A percentile compares a stretch with the other conserved stretches of the same genome.
These are phyloP conservation scores for Cotesia congregata DNA, from an alignment of 2,888 invertebrate species.

Conservation along the genomic window DNA sequence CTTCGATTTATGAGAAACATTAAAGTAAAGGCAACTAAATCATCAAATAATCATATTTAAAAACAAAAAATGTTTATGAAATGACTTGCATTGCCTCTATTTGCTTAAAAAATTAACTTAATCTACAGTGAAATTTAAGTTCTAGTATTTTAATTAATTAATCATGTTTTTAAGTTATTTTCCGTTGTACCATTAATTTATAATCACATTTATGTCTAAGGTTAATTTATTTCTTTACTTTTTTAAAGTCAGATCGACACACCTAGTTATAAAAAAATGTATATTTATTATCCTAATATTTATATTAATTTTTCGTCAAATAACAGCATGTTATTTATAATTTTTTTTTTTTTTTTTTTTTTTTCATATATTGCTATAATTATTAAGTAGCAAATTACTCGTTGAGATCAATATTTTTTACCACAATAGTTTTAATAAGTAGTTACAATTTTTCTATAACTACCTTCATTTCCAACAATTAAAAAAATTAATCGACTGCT, in stretches of 20 bases:
- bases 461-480: neutral
- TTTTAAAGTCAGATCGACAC: neutral
- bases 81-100: neutral
- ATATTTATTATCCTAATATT: slow-evolving; percentile 18
- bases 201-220: neutral
- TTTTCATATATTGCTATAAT: neutral
- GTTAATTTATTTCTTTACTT: neutral
- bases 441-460: too few species aligned
- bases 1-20: neutral
- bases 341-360: slow-evolving; percentile 11
- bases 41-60: neutral
- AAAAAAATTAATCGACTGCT: neutral
- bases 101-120: neutral
- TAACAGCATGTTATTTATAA: slow-evolving; percentile 33
- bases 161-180: neutral
- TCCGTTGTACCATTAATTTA: neutral
- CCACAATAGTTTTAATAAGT: too few species aligned
- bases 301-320: slow-evolving; percentile 31
- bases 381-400: neutral
- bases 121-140: neutral
- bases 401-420: neutral
- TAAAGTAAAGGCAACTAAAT: slow-evolving; percentile 1
- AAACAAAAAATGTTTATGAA: neutral
- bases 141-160: slow-evolving; percentile 2
- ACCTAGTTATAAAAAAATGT: slow-evolving; percentile 38